Evolutionary conservation across 2,113 vertebrate genomes (phyloP).

Genomic region (Semicossyphus pulcher): DNA sequence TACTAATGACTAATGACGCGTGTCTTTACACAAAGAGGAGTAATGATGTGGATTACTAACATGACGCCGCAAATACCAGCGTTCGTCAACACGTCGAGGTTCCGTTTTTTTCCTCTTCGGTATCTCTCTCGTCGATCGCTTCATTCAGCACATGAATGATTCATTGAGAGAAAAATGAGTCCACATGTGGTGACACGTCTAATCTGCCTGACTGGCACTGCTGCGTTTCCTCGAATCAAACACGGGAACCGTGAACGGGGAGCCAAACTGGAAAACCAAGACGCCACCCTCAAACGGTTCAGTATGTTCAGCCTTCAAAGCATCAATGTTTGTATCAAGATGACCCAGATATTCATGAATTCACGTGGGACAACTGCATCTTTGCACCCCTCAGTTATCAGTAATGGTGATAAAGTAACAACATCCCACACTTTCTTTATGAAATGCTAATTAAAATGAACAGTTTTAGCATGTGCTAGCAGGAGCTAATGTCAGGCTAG

Average conservation of each 20-base stretch:
- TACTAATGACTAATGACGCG: neutral
- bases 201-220: conserved; percentile 49
- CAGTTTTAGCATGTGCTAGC: neutral
- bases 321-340: no score
- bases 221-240: conserved; percentile 53
- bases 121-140: neutral
- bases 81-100: neutral
- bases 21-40: neutral
- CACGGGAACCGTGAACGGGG: neutral
- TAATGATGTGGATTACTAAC: neutral
- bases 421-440: neutral
- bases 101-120: neutral
- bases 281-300: no score
- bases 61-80: neutral
- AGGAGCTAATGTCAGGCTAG: neutral
- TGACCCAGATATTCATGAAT: no score
- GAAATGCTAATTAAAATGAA: neutral
- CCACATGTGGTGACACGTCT: conserved; percentile 63
- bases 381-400: neutral
- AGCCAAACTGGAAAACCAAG: neutral
- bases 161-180: conserved; percentile 66
- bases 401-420: neutral
- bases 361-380: neutral
- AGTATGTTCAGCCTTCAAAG: no score
- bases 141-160: conserved; percentile 58